Evolutionary conservation across 1,140 invertebrate genomes (phyloP).

Genomic region (Drosophila pachea): DNA sequence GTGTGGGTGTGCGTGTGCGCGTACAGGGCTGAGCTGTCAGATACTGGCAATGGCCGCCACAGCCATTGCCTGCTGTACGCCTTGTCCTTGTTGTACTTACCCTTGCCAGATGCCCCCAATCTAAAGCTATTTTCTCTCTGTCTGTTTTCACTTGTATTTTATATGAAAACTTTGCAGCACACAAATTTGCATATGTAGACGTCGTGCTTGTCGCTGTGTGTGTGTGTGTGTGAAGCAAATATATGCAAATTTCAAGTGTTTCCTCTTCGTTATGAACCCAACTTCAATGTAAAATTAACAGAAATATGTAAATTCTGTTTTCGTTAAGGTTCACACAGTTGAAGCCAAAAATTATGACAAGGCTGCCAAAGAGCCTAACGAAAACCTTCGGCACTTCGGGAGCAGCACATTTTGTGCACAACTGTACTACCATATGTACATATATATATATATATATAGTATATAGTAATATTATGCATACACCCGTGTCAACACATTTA

Average conservation of each 20-base stretch:
- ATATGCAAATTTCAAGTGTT: slow-evolving; percentile 78
- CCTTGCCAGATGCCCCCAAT: slow-evolving; percentile 40
- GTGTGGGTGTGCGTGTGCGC: slow-evolving; percentile 11
- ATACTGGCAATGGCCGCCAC: slow-evolving; percentile 30
- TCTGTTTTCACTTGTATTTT: slow-evolving; percentile 77
- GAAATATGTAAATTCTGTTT: slow-evolving; percentile 78
- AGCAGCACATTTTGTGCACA: slow-evolving; percentile 51
- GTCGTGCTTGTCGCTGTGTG: slow-evolving; percentile 23
- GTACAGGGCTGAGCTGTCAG: neutral
- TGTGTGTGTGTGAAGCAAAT: slow-evolving; percentile 61
- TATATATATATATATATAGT: slow-evolving; percentile 10
- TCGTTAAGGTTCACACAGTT: slow-evolving; percentile 53
- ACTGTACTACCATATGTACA: slow-evolving; percentile 52
- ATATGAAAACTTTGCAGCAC: slow-evolving; percentile 74
- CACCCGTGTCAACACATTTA: slow-evolving; percentile 2
- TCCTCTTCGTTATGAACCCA: slow-evolving; percentile 78
- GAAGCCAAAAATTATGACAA: slow-evolving; percentile 43
- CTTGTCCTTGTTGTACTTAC: slow-evolving; percentile 67
- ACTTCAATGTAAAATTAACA: slow-evolving; percentile 78
- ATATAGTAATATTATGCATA: neutral
- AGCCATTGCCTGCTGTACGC: slow-evolving; percentile 59
- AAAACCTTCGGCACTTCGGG: slow-evolving; percentile 25
- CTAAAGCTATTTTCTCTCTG: slow-evolving; percentile 62
- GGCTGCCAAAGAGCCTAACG: slow-evolving; percentile 56
- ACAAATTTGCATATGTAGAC: slow-evolving; percentile 74